Base-by-base conservation (phyloP, 2,888 invertebrate species). In the Cecidostiba fungosa region DNA sequence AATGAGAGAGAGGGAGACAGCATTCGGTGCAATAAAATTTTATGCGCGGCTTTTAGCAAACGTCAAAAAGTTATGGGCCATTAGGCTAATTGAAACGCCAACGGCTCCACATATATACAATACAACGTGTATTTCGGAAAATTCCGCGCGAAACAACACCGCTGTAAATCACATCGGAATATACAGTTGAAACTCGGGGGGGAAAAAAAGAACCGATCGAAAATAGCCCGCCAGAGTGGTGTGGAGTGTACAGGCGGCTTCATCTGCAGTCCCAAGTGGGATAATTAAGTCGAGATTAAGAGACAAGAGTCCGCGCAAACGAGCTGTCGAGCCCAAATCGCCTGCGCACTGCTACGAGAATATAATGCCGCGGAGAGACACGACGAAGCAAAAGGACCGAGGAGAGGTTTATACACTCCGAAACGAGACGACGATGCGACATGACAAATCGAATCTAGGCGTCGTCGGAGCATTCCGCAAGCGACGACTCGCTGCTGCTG, bases 381-480 rank as follows among this genome's bases (percentile, higher is more conserved):
- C n/a, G n/a, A 2, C 3, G 12, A 43, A 16, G n/a, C 77, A 86
- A 81, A 86, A 84, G 77, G 81, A 82, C 84, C 78, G 82, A n/a
- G 3, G 84, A 77, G 78, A 78, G 84, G 43, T 84, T 84, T 80
- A 77, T 84, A 84, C 62, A 23, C 62, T 43, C 50, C n/a, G 16
- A 14, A 54, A 16, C 59, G 36, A 54, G 36, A 23, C 43, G 73
- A 86, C 84, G 79, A 79, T 85, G 87, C 76, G 88, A 88, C 88
- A 86, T 88, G 88, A 89, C 87, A 88, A 89, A 89, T 89, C 87
- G 86, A 88, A 89, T 89, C 87, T 88, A 87, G 88, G 72, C 84
- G 72, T 26, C 50, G 50, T 12, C 29, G 66, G 39, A n/a, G 10
- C 36, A 39, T 14, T n/a, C 47, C 50, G 32, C 32, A 26, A 6